Evolutionary conservation across 2,888 invertebrate genomes (phyloP).

Genomic region (Metallyticus violacea): DNA sequence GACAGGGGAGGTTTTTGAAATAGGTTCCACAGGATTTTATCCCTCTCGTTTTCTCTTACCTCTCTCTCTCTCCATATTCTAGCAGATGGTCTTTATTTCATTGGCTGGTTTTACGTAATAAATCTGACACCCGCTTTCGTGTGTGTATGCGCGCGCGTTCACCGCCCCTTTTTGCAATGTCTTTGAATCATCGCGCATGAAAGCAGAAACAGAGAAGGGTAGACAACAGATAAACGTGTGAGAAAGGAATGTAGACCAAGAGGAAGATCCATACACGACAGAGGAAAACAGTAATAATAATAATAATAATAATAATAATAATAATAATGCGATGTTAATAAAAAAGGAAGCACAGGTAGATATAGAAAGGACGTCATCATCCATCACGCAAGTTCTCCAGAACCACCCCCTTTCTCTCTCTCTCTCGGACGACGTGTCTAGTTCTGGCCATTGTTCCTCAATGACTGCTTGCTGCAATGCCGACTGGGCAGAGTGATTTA

Average conservation of each 20-base stretch:
- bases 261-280: background rate
- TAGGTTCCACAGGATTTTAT: slow-evolving; percentile 45
- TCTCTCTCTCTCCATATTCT: slow-evolving; percentile 35
- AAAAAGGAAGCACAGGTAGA: slow-evolving; percentile 13
- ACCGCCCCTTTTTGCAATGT: slow-evolving; percentile 31
- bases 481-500: slow-evolving; percentile 30
- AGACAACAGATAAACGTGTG: slow-evolving; percentile 1
- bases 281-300: background rate
- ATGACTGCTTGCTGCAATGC: slow-evolving; percentile 29
- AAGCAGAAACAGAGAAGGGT: slow-evolving; percentile 16
- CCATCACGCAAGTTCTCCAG: slow-evolving; percentile 22
- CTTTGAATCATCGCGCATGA: slow-evolving; percentile 29
- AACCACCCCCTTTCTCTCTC: background rate
- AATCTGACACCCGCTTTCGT: slow-evolving; percentile 33
- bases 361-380: slow-evolving; percentile 29
- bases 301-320: background rate
- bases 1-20: slow-evolving; percentile 12
- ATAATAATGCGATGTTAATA: slow-evolving; percentile 19
- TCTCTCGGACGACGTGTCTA: too few species aligned
- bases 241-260: background rate
- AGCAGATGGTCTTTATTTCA: slow-evolving; percentile 50
- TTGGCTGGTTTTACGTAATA: slow-evolving; percentile 35
- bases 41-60: slow-evolving; percentile 36
- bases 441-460: slow-evolving; percentile 30
- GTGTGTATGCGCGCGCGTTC: slow-evolving; percentile 21